Evolutionary conservation across 2,888 invertebrate species (phyloP), one percentile per base, ranked within the genome.

Genomic region (Biston betularia): DNA sequence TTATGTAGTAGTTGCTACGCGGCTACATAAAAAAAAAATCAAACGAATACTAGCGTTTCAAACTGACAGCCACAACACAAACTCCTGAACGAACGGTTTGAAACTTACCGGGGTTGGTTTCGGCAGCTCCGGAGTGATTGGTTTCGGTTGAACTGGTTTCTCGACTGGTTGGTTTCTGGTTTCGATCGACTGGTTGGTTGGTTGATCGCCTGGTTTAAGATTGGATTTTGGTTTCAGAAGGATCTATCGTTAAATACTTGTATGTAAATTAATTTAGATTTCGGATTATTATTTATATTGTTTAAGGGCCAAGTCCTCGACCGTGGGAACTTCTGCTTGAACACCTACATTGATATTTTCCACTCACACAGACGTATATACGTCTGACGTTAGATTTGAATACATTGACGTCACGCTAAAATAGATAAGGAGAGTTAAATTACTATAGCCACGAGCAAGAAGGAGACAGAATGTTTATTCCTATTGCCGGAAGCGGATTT

Each of bases 101-200:
- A 42, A 40, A 81, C 89, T 86, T 63, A 92, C 90, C 85, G 92
- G 92, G 0, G 93, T 91, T 0, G 93, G 93, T 75, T 92, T 91
- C 0, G 93, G 93, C 11, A 93, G 70, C 1, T 93, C 93, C 0
- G 89, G 86, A 0, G 87, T 73, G 0, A 71, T 9, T 0, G 80
- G 78, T 68, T 82, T 85, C 49, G 64, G 54, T 69, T 14, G 63
- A n/a, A 10, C 11, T 9, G 33, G 53, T 7, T 57, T 64, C 40
- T 58, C 56, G 44, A 61, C 54, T 64, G 65, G 40, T 69, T 52
- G 62, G 15, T 45, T 69, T 62, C 15, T 54, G 60, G 58, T 0
- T 40, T 58, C 58, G 15, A 48, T 4, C 12, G 57, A 8, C 12
- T 55, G 52, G 45, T 52, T 40, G 63, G 53, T 53, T 38, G 57